Percentiles rank a stretch among this genome's conserved stretches.
phyloP scores from a whole-genome alignment of 2,888 invertebrate genomes.

The Drosophila colorata region DNA sequence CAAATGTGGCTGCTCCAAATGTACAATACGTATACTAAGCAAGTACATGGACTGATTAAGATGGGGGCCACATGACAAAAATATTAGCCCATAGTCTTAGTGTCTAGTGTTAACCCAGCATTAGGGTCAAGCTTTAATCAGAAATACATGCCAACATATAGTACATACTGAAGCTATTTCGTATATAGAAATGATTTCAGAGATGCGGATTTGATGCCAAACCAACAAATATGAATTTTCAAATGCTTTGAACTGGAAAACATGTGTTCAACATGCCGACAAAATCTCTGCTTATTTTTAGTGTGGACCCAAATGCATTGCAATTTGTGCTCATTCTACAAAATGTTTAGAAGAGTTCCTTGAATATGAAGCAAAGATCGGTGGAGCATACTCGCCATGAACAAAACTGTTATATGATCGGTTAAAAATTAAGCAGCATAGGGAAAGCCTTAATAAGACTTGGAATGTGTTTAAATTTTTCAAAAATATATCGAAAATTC shows the following conservation, averaged over 20 bases:
- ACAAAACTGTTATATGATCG: no score
- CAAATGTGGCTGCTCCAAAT: constrained; percentile 2
- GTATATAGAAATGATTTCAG: constrained; percentile 47
- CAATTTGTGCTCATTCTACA: not conserved
- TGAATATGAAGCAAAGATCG: not conserved
- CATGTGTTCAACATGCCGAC: constrained; percentile 67
- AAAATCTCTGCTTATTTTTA: not conserved
- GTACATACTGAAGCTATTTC: constrained; percentile 1
- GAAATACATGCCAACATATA: not conserved
- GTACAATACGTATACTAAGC: constrained; percentile 9
- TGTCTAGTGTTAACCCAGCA: constrained; percentile 31
- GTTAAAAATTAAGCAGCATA: no score
- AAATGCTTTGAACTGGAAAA: constrained; percentile 32
- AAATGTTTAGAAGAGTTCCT: not conserved
- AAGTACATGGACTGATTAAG: constrained; percentile 47
- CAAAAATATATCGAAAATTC: no score
- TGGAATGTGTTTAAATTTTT: no score
- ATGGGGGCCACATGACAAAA: constrained; percentile 11
- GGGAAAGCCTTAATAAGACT: no score
- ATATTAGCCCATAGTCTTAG: constrained; percentile 24
- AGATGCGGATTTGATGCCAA: constrained; percentile 6
- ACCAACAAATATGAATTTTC: constrained; percentile 16
- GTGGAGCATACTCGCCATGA: not conserved
- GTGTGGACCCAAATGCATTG: not conserved
- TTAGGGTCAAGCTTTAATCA: constrained; percentile 70